These are phyloP conservation scores for Brachionus angularis DNA, from an alignment of 1,140 invertebrate genomes.

Conservation along the genomic window DNA sequence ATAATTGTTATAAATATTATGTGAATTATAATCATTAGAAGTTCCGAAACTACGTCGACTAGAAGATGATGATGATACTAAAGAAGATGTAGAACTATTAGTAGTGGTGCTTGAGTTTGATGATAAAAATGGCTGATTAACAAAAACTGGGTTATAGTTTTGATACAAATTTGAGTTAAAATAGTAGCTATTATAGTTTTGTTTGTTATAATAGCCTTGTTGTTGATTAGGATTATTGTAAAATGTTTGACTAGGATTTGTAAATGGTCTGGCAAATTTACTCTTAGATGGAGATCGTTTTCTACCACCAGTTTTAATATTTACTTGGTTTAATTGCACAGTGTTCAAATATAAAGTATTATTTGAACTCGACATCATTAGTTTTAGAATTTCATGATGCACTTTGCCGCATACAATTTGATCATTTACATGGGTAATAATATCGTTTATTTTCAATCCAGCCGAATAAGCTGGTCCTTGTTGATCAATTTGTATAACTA, in stretches of 20 bases:
- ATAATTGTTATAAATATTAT: too few relatives aligned
- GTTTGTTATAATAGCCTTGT: too few relatives aligned
- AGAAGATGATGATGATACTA: conserved; percentile 7
- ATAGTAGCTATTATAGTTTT: too few relatives aligned
- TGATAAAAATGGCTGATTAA: conserved; percentile 16
- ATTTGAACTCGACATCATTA: conserved; percentile 72
- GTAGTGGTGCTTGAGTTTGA: background rate
- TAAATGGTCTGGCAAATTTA: background rate
- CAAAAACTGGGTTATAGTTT: too few relatives aligned
- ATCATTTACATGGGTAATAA: conserved; percentile 93
- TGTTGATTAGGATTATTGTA: too few relatives aligned
- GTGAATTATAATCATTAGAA: background rate
- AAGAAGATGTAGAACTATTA: conserved; percentile 17
- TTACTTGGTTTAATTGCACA: conserved; percentile 86
- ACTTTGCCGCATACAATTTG: conserved; percentile 86
- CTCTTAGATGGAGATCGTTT: conserved; percentile 58
- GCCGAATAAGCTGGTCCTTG: conserved; percentile 91
- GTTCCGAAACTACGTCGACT: conserved; percentile 1
- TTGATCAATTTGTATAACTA: conserved; percentile 87
- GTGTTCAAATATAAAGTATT: conserved; percentile 82
- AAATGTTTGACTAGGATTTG: too few relatives aligned
- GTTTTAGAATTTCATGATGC: conserved; percentile 83
- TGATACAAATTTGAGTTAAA: too few relatives aligned
- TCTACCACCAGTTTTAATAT: conserved; percentile 75
- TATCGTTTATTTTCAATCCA: conserved; percentile 81